A percentile compares a stretch with the other conserved stretches of the same genome.
Conservation (phyloP, 2,113 vertebrate genomes). For the Misgurnus anguillicaudatus region DNA sequence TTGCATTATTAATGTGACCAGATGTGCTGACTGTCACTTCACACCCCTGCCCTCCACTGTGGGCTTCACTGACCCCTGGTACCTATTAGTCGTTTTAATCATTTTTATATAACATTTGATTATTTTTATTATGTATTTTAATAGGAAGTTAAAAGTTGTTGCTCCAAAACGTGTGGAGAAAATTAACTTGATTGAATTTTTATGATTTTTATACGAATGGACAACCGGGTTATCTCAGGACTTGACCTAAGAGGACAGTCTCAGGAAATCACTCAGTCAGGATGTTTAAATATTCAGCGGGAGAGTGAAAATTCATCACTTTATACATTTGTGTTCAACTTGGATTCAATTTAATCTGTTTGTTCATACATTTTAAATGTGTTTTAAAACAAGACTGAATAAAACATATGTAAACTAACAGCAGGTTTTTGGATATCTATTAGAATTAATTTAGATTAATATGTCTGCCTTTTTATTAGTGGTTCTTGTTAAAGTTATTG, state of each 20-base stretch:
- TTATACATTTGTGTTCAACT: not conserved
- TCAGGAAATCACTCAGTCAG: slow-evolving; percentile 33
- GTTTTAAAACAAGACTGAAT: not conserved
- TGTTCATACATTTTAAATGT: not conserved
- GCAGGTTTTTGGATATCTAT: not conserved
- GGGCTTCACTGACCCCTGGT: slow-evolving; percentile 50
- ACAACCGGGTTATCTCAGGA: slow-evolving; percentile 12
- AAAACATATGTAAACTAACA: not conserved
- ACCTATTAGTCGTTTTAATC: not conserved
- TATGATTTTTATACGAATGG: not conserved
- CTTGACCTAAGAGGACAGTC: slow-evolving; percentile 36
- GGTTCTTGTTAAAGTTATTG: too few species aligned
- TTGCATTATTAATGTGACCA: slow-evolving; percentile 80
- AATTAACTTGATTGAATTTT: too few species aligned
- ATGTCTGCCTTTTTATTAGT: not conserved
- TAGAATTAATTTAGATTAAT: not conserved
- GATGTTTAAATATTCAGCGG: slow-evolving; percentile 34
- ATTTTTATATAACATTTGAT: too few species aligned
- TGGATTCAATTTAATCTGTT: not conserved
- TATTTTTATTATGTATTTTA: too few species aligned
- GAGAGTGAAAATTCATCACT: not conserved
- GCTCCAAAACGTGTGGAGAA: too few species aligned
- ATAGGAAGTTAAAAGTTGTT: too few species aligned
- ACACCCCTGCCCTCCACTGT: slow-evolving; percentile 66
- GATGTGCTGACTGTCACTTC: slow-evolving; percentile 81